A percentile compares a stretch with the other conserved stretches of the same genome.
These are phyloP conservation scores for Cylindroiulus punctatus DNA, from an alignment of 2,888 invertebrate genomes.

Conservation along the genomic window DNA sequence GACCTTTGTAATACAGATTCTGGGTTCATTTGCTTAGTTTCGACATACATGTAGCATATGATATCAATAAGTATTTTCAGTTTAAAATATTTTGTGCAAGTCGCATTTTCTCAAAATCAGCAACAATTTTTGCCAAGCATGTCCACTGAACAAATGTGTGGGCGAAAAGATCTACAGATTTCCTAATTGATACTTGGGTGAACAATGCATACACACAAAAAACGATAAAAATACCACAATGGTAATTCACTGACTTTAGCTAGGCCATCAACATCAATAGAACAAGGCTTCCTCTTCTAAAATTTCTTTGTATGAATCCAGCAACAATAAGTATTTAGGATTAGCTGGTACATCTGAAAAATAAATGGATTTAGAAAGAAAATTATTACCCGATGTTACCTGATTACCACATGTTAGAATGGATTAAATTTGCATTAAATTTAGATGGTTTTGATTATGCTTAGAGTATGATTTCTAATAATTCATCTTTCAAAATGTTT, in stretches of 20 bases:
- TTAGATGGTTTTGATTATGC: neutral
- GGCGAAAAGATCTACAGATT: too few species aligned
- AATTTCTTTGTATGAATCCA: slow-evolving; percentile 48
- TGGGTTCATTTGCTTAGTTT: too few species aligned
- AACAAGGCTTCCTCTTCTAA: slow-evolving; percentile 48
- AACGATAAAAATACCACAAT: neutral
- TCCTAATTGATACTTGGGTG: too few species aligned
- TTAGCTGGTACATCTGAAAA: slow-evolving; percentile 53
- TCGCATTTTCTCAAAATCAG: too few species aligned
- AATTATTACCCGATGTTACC: neutral
- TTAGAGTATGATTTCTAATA: neutral
- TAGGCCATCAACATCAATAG: slow-evolving; percentile 6
- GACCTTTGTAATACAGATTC: too few species aligned
- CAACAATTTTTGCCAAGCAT: too few species aligned
- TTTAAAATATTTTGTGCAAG: too few species aligned
- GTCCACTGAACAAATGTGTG: too few species aligned
- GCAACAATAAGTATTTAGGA: slow-evolving; percentile 6
- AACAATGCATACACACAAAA: too few species aligned
- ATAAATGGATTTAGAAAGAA: neutral
- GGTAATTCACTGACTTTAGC: neutral
- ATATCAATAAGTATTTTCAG: too few species aligned
- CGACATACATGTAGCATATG: too few species aligned
- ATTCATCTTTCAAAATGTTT: neutral
- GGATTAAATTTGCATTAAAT: neutral
- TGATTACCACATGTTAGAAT: neutral